Conservation (phyloP, 2,888 invertebrate genomes). For the Parnassius orleans region DNA sequence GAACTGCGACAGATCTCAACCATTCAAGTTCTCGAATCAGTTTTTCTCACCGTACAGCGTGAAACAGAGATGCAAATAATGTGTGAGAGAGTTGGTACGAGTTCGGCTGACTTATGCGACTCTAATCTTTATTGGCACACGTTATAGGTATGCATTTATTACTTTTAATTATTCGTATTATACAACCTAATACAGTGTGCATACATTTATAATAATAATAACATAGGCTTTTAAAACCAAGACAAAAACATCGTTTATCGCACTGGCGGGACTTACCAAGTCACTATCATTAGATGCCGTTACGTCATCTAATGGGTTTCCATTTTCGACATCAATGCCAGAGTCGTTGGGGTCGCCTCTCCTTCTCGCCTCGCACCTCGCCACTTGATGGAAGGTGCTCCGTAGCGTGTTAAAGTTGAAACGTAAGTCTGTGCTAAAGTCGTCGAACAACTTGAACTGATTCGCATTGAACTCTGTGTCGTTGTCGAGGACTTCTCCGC, state of each 20-base stretch:
- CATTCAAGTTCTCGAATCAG: too few relatives aligned
- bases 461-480: constrained; percentile 75
- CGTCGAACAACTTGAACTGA: constrained; percentile 74
- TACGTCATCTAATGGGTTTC: constrained; percentile 63
- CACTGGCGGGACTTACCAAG: constrained; percentile 61
- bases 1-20: too few relatives aligned
- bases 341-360: constrained; percentile 68
- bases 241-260: neutral
- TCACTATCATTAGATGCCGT: constrained; percentile 63
- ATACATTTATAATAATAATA: neutral
- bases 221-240: neutral
- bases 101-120: too few relatives aligned
- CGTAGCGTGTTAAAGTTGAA: constrained; percentile 64
- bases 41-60: too few relatives aligned
- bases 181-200: too few relatives aligned
- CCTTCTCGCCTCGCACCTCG: constrained; percentile 41
- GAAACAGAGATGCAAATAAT: too few relatives aligned
- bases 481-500: constrained; percentile 63
- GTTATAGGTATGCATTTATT: too few relatives aligned
- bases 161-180: too few relatives aligned
- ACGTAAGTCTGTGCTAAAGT: constrained; percentile 70
- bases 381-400: constrained; percentile 54
- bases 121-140: too few relatives aligned
- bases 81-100: too few relatives aligned
- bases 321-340: constrained; percentile 74